Evolutionary conservation across 2,888 invertebrate genomes (phyloP), one percentile per base, ranked within the genome.

Genomic region (Dasysyrphus tricinctus): DNA sequence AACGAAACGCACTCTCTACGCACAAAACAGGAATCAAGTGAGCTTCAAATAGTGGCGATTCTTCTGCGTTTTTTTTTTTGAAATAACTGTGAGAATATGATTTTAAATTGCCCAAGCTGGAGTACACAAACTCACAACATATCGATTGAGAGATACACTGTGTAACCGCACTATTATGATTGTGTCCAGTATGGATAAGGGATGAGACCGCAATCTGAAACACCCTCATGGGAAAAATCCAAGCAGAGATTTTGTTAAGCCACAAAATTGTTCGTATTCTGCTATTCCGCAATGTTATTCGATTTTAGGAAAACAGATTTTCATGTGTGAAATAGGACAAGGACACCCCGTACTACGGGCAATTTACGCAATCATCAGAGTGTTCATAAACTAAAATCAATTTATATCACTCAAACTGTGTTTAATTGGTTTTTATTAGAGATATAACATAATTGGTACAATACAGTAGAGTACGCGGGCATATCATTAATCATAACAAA

Each of bases 211-310:
- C 54, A 67, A 16, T 16, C 34, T 37, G 19, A 34, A 63, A 44
- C 19, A 72, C 86, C 86, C 86, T 86, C 86, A 86, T 86, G 86
- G 82, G 86, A 86, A 86, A 86, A 82, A 61, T 74, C 73, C 69
- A 37, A 19, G 19, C 61, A 54, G n/a, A 73, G 73, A 77, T 85
- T 80, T 63, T 39, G 32, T 79, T 65, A 39, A 75, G 75, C 86
- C 86, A 61, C 82, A 86, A 73, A 81, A 86, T 65, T 75, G 72
- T 82, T 81, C n/a, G 75, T n/a, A 82, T 86, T 86, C 82, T 78
- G 82, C 86, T 82, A 86, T 81, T 56, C 34, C 3, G 24, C 24
- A 24, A 24, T 24, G 3, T 24, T 59, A 69, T 74, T 78, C 57
- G 54, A 54, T 54, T 76, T 51, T 61, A 19, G 34, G 49, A 49